Conservation (phyloP, 2,888 invertebrate genomes). For the Apodemia zela region DNA sequence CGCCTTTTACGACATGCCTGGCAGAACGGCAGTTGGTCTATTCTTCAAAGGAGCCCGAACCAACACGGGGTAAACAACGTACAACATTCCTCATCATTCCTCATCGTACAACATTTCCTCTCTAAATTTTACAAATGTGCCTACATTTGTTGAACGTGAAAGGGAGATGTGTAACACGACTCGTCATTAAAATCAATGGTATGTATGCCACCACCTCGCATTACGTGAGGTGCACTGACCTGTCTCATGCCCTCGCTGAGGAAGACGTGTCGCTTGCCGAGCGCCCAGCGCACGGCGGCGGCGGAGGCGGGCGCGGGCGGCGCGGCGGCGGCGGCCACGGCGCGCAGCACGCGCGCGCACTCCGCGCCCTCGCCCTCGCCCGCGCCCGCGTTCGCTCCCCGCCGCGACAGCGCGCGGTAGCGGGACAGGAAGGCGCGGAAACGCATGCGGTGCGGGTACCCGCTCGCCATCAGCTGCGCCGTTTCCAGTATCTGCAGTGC, state of each 20-base stretch:
- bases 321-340: conserved; percentile 88
- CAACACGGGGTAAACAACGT: no score
- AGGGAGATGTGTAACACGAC: no score
- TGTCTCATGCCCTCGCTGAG: conserved; percentile 96
- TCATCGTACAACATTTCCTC: no score
- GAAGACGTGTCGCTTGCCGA: conserved; percentile 96
- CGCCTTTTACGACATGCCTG: no score
- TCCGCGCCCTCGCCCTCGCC: conserved; percentile 80
- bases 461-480: conserved; percentile 96
- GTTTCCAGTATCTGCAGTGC: conserved; percentile 96
- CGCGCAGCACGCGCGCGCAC: conserved; percentile 87
- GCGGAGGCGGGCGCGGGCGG: conserved; percentile 88
- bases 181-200: no score
- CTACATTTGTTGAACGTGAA: no score
- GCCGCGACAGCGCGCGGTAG: conserved; percentile 92
- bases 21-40: no score
- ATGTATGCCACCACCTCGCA: no score
- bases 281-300: conserved; percentile 86
- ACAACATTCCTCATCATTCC: no score
- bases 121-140: no score
- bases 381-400: conserved; percentile 83
- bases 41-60: background rate
- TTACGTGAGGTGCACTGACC: conserved; percentile 74
- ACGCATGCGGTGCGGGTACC: conserved; percentile 96
- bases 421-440: conserved; percentile 94